Conservation (phyloP, 2,797 vertebrate species). For the Megalops cyprinoides region DNA sequence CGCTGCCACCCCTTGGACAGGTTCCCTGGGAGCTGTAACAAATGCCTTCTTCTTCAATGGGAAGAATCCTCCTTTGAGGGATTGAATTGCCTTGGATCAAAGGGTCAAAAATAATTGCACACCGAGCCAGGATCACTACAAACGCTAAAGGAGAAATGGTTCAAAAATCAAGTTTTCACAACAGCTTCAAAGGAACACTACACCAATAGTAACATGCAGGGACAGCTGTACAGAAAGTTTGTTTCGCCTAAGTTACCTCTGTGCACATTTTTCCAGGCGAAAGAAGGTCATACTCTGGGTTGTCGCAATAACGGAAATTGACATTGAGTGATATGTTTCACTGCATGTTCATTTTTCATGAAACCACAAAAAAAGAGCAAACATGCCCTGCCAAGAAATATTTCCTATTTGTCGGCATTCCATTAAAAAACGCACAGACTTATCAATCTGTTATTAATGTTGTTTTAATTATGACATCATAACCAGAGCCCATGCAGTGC, state of each 20-base stretch:
- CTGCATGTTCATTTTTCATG: neutral
- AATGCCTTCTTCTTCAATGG: too few species aligned
- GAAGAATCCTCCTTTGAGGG: too few species aligned
- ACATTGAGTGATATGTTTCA: neutral
- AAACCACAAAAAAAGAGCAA: neutral
- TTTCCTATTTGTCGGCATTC: neutral
- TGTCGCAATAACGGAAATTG: neutral
- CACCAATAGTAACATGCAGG: neutral
- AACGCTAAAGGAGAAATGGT: too few species aligned
- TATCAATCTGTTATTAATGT: constrained; percentile 12
- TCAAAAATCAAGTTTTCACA: too few species aligned
- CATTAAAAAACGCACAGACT: neutral
- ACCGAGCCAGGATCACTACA: neutral
- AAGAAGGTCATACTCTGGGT: neutral
- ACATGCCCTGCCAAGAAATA: neutral
- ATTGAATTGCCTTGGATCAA: neutral
- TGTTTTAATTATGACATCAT: constrained; percentile 19
- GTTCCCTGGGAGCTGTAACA: too few species aligned
- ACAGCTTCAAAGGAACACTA: neutral
- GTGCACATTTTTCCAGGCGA: neutral
- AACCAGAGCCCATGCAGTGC: neutral
- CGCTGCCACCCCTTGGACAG: too few species aligned
- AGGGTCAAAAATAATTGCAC: neutral
- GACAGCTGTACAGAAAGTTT: neutral
- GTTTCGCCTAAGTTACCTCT: neutral